Evolutionary conservation across 2,888 invertebrate species (phyloP).

Genomic region (Leistus spinibarbis): DNA sequence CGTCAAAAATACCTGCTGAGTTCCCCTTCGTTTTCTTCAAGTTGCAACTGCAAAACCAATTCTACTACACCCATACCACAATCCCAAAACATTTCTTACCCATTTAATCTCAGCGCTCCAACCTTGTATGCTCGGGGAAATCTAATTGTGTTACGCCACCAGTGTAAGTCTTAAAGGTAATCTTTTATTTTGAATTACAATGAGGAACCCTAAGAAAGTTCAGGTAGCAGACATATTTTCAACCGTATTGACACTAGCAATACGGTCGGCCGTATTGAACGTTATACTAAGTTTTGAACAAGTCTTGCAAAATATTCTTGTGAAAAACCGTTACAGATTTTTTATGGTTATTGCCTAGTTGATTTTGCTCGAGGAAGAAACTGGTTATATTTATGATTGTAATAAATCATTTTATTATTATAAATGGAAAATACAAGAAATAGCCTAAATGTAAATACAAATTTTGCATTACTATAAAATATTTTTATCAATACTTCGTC

Average conservation of each 20-base stretch:
- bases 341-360: not conserved
- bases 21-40: constrained; percentile 20
- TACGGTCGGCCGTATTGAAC: not conserved
- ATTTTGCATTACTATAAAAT: too few relatives aligned
- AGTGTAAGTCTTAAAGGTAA: constrained; percentile 29
- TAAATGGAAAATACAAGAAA: too few relatives aligned
- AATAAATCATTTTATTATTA: too few relatives aligned
- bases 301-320: constrained; percentile 14
- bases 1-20: constrained; percentile 27
- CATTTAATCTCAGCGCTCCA: not conserved
- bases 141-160: not conserved
- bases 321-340: constrained; percentile 27
- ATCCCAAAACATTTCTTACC: constrained; percentile 9
- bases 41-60: constrained; percentile 18
- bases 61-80: not conserved
- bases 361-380: not conserved
- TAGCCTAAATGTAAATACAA: too few relatives aligned
- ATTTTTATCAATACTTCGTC: not conserved
- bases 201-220: constrained; percentile 29
- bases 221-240: constrained; percentile 22
- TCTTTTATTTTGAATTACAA: constrained; percentile 38
- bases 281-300: not conserved
- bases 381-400: not conserved
- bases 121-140: not conserved
- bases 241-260: not conserved